phyloP scores from a whole-genome alignment of 1,140 invertebrate species.

The Cataglyphis hispanica region DNA sequence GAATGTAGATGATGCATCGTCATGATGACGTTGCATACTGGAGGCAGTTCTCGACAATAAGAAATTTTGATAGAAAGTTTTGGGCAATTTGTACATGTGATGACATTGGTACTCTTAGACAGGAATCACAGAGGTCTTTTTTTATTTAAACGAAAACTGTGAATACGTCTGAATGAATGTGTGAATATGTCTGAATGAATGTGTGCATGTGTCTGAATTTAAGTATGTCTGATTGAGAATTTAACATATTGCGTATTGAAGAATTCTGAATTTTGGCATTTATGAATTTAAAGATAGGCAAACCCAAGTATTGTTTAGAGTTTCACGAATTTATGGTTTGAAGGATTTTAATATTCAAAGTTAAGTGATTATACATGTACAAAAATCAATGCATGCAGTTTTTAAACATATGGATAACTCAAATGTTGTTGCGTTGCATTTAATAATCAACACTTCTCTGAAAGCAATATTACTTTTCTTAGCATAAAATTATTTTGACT shows the following conservation, averaged over 20 bases:
- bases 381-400: neutral
- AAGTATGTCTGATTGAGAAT: neutral
- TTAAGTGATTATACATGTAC: neutral
- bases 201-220: neutral
- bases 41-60: slow-evolving; percentile 3
- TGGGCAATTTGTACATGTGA: slow-evolving; percentile 12
- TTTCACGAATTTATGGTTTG: neutral
- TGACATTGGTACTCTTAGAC: slow-evolving; percentile 23
- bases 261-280: slow-evolving; percentile 5
- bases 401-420: neutral
- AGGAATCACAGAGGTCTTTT: neutral
- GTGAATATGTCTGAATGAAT: no score
- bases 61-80: neutral
- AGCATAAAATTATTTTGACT: neutral
- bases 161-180: neutral
- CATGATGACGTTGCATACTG: neutral
- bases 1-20: slow-evolving; percentile 3
- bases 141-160: neutral
- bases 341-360: neutral
- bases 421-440: neutral
- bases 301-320: neutral
- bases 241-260: neutral
- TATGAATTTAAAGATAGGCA: neutral
- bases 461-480: neutral
- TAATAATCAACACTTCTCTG: neutral